These are phyloP conservation scores for Drosophila subquinaria DNA, from an alignment of 2,888 invertebrate species.

Conservation along the genomic window DNA sequence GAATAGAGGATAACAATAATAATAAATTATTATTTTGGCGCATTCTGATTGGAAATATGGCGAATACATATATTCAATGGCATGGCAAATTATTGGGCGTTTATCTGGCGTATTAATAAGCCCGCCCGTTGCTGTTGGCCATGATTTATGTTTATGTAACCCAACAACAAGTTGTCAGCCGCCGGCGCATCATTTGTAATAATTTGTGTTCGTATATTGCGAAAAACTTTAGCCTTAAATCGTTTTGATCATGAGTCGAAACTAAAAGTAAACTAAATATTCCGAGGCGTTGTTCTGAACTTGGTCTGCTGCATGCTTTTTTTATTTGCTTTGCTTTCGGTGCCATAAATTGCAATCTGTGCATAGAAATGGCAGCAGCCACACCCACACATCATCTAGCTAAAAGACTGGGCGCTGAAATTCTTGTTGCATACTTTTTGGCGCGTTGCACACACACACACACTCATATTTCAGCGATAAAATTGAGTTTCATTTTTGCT, in stretches of 20 bases:
- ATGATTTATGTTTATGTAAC: conserved; percentile 66
- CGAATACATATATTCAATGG: conserved; percentile 25
- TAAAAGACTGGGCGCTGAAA: conserved; percentile 57
- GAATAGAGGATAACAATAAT: conserved; percentile 1
- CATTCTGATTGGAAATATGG: conserved; percentile 10
- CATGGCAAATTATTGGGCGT: conserved; percentile 66
- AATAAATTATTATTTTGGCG: conserved; percentile 44
- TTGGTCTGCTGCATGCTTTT: background rate
- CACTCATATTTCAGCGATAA: conserved; percentile 66
- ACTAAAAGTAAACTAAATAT: conserved; percentile 16
- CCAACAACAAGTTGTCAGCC: conserved; percentile 64
- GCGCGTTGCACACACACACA: conserved; percentile 30
- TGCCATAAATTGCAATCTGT: conserved; percentile 75
- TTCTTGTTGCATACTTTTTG: conserved; percentile 70
- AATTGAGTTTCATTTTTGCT: conserved; percentile 73
- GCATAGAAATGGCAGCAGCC: conserved; percentile 31
- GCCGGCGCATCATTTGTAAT: conserved; percentile 75
- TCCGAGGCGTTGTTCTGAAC: conserved; percentile 4
- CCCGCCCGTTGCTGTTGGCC: conserved; percentile 26
- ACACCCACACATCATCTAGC: conserved; percentile 21
- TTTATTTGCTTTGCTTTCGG: conserved; percentile 8
- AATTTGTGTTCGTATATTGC: conserved; percentile 62
- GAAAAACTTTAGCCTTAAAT: conserved; percentile 25
- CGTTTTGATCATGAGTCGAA: conserved; percentile 26
- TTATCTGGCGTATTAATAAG: conserved; percentile 70